These are phyloP conservation scores for Eubasilissa splendida DNA, from an alignment of 2,888 invertebrate genomes.

Conservation along the genomic window DNA sequence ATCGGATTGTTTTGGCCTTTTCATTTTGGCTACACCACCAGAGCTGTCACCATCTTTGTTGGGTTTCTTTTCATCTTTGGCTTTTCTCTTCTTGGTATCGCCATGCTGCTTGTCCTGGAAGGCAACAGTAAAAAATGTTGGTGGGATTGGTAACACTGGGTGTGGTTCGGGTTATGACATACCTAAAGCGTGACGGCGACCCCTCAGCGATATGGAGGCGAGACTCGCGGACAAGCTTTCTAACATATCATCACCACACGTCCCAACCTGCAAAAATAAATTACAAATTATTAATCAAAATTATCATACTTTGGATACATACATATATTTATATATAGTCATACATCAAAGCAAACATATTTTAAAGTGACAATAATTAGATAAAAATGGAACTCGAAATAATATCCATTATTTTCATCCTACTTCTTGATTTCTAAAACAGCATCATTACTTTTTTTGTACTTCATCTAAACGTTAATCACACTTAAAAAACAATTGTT, in stretches of 20 bases:
- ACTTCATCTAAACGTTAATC: background rate
- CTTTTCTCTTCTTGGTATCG: slow-evolving; percentile 52
- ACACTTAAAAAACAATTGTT: too few relatives aligned
- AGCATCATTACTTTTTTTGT: background rate
- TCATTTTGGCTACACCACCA: background rate
- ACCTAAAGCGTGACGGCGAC: slow-evolving; percentile 69
- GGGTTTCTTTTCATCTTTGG: slow-evolving; percentile 56
- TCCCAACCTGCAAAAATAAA: slow-evolving; percentile 64
- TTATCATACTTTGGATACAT: background rate
- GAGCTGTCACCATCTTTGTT: slow-evolving; percentile 50
- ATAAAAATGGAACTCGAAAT: too few relatives aligned
- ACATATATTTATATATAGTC: too few relatives aligned
- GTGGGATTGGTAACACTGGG: slow-evolving; percentile 43
- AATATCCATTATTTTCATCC: too few relatives aligned
- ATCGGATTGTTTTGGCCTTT: background rate
- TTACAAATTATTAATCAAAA: background rate
- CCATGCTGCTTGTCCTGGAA: slow-evolving; percentile 51
- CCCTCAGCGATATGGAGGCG: slow-evolving; percentile 71
- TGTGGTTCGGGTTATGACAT: slow-evolving; percentile 62
- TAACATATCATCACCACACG: slow-evolving; percentile 63
- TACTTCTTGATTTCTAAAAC: too few relatives aligned
- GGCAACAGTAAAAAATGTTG: slow-evolving; percentile 53
- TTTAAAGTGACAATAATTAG: too few relatives aligned
- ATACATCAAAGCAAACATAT: too few relatives aligned
- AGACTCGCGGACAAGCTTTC: slow-evolving; percentile 71